phyloP scores from a whole-genome alignment of 2,113 vertebrate genomes.

The Psilopogon haemacephalus region DNA sequence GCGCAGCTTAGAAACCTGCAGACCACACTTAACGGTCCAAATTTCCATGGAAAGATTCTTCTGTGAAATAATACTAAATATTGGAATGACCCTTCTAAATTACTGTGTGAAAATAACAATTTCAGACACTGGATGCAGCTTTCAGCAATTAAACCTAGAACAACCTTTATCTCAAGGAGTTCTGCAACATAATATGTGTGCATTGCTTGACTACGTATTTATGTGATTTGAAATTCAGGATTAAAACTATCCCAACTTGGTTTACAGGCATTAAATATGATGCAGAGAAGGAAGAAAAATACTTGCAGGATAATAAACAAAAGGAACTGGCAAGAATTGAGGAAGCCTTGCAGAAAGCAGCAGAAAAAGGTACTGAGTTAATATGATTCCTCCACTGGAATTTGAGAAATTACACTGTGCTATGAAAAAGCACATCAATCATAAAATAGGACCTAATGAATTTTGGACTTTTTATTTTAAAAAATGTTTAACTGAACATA shows the following conservation, averaged over 20 bases:
- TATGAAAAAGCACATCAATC: background rate
- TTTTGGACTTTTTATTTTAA: background rate
- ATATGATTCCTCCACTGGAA: background rate
- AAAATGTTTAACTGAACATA: background rate
- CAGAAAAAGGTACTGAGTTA: slow-evolving; percentile 82
- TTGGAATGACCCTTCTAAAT: background rate
- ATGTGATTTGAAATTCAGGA: background rate
- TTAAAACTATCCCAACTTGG: background rate
- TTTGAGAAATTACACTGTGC: background rate
- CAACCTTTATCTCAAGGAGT: background rate
- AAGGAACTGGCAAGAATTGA: slow-evolving; percentile 91
- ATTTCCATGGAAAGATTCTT: accelerated
- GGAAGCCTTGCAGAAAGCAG: slow-evolving; percentile 87
- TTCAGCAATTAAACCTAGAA: background rate
- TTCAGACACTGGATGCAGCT: background rate
- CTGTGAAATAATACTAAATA: background rate
- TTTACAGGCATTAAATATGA: slow-evolving; percentile 89
- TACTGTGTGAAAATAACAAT: background rate
- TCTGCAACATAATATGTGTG: background rate
- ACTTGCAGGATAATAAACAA: slow-evolving; percentile 90
- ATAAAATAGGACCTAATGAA: background rate
- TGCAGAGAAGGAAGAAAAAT: slow-evolving; percentile 90
- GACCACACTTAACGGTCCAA: background rate
- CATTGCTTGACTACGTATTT: background rate
- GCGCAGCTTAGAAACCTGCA: background rate